Evolutionary conservation across 2,888 invertebrate species (phyloP).

Genomic region (Epiblema foenella): DNA sequence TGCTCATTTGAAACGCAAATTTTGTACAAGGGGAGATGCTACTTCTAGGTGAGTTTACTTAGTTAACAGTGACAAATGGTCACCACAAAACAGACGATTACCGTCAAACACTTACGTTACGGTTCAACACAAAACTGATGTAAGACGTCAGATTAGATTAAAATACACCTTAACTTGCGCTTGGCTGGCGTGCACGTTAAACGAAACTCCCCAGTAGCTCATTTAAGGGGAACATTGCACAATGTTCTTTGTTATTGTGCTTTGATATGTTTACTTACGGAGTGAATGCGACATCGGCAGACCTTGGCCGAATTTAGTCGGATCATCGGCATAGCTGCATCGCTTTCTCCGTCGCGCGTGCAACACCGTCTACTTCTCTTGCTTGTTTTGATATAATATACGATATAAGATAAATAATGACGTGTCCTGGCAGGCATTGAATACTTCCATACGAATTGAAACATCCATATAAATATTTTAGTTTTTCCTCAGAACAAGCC

Average conservation of each 20-base stretch:
- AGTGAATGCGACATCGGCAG: slow-evolving; percentile 52
- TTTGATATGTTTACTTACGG: slow-evolving; percentile 11
- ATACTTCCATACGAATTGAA: no score
- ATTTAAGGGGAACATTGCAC: slow-evolving; percentile 9
- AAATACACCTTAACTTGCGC: no score
- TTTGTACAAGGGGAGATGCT: slow-evolving; percentile 20
- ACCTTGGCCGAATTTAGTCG: slow-evolving; percentile 80
- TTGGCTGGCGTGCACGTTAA: no score
- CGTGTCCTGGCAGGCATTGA: no score
- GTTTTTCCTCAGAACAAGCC: no score
- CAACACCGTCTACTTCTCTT: slow-evolving; percentile 55
- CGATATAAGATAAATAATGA: neutral
- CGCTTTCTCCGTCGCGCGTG: slow-evolving; percentile 76
- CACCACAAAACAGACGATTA: no score
- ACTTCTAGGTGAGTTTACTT: no score
- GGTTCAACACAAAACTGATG: no score
- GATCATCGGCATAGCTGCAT: slow-evolving; percentile 65
- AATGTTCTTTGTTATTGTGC: slow-evolving; percentile 4
- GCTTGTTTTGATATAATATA: slow-evolving; percentile 5
- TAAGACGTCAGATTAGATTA: no score
- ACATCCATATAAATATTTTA: no score
- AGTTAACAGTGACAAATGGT: no score
- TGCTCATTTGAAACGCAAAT: slow-evolving; percentile 47
- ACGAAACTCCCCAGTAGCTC: neutral
- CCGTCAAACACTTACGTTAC: no score